Evolutionary conservation across 2,888 invertebrate genomes (phyloP).

Genomic region (Philonicus albiceps): DNA sequence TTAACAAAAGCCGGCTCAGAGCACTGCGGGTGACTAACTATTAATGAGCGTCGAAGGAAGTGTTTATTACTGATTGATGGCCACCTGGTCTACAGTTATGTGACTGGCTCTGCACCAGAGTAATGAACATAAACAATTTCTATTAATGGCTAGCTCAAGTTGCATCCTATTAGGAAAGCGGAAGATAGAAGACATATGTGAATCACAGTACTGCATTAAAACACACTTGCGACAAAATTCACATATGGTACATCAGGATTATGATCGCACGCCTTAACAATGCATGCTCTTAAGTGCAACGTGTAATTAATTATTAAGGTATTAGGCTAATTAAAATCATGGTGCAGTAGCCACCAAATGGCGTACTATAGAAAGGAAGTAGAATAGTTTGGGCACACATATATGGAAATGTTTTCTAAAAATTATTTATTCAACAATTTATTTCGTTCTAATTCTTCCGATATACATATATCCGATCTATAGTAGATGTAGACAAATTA

Average conservation of each 20-base stretch:
- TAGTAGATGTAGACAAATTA: no score
- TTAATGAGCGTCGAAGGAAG: neutral
- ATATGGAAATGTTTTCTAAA: no score
- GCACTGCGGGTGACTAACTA: neutral
- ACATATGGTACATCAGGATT: neutral
- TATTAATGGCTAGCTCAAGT: neutral
- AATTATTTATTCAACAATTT: no score
- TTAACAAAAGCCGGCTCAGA: neutral
- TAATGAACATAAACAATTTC: conserved; percentile 9
- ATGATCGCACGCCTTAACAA: neutral
- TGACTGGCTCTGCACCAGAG: neutral
- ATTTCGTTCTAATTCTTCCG: no score
- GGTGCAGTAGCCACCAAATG: neutral
- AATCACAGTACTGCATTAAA: neutral
- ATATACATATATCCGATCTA: no score
- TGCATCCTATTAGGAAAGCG: neutral
- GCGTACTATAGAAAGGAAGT: neutral
- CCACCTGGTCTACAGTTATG: neutral
- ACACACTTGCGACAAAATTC: neutral
- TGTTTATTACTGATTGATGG: conserved; percentile 24
- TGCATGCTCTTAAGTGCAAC: conserved; percentile 8
- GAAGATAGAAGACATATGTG: neutral
- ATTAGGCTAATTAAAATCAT: conserved; percentile 2
- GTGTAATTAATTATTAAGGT: conserved; percentile 5
- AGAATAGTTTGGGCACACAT: neutral